Percentiles rank a stretch among this genome's conserved stretches.
Conservation (phyloP, 2,797 vertebrate genomes). For the Cheirogaleus major region DNA sequence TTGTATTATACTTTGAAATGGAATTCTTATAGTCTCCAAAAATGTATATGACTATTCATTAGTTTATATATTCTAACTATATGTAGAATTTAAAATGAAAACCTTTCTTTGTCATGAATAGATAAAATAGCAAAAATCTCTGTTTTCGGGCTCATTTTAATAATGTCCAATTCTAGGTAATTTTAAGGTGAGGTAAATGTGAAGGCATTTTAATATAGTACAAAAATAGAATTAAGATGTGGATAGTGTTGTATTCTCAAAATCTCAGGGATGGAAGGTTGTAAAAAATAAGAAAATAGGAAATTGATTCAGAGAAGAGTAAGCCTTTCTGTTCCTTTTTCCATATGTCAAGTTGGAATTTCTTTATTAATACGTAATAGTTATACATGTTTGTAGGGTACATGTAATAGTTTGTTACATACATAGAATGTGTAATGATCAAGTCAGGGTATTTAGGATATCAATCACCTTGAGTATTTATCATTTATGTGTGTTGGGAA, state of each 20-base stretch:
- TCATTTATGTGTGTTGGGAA: background rate
- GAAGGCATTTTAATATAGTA: slow-evolving; percentile 25
- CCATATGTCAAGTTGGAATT: background rate
- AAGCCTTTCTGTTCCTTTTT: slow-evolving; percentile 8
- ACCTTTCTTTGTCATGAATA: background rate
- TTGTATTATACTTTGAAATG: slow-evolving; percentile 43
- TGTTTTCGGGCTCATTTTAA: slow-evolving; percentile 52
- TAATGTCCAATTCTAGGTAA: slow-evolving; percentile 34
- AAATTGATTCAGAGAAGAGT: background rate
- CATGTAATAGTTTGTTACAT: background rate
- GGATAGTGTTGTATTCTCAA: background rate
- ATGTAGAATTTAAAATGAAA: slow-evolving; percentile 46
- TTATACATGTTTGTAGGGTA: background rate
- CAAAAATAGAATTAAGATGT: slow-evolving; percentile 16
- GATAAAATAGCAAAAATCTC: background rate
- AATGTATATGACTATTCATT: slow-evolving; percentile 32
- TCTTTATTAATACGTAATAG: background rate
- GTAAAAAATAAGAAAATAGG: background rate
- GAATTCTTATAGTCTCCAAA: slow-evolving; percentile 54
- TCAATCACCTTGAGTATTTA: background rate
- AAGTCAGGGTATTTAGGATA: background rate
- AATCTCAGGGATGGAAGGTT: background rate
- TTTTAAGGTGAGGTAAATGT: slow-evolving; percentile 47
- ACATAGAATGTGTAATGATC: background rate
- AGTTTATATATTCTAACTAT: slow-evolving; percentile 51